These are phyloP conservation scores for Willisornis vidua DNA, from an alignment of 2,113 vertebrate genomes.

Conservation along the genomic window DNA sequence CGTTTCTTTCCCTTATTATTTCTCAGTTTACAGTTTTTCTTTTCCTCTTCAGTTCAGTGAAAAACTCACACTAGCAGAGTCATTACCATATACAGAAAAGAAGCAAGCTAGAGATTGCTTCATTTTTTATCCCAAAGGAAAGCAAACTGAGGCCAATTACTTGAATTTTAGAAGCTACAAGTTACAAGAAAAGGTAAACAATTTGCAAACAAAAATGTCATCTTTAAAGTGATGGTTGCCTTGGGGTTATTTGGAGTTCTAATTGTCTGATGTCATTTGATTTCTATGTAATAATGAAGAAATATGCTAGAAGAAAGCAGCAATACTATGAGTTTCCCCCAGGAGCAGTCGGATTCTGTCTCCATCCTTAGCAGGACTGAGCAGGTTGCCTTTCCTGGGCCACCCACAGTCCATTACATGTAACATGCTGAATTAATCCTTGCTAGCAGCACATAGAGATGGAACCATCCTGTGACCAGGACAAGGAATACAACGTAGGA, in stretches of 20 bases:
- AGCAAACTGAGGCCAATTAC: not conserved
- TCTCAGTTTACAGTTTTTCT: not conserved
- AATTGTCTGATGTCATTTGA: not conserved
- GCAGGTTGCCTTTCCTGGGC: not conserved
- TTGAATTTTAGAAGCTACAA: not conserved
- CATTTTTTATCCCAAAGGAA: not conserved
- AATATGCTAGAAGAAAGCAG: not conserved
- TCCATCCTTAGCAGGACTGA: not conserved
- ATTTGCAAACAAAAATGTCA: not conserved
- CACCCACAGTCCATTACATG: not conserved
- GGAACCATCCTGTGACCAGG: not conserved
- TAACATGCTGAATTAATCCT: not conserved
- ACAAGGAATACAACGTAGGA: not conserved
- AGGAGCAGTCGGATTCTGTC: not conserved
- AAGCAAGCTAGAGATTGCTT: not conserved
- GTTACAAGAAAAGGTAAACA: not conserved
- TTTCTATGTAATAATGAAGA: conserved; percentile 3
- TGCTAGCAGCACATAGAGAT: not conserved
- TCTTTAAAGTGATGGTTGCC: not conserved
- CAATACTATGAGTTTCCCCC: not conserved
- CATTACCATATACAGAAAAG: not conserved
- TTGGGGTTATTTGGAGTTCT: not conserved
- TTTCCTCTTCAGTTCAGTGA: not conserved
- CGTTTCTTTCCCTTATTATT: not conserved
- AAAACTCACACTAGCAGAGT: not conserved